Conservation (phyloP, 2,888 invertebrate genomes). For the Meteorus colon region DNA sequence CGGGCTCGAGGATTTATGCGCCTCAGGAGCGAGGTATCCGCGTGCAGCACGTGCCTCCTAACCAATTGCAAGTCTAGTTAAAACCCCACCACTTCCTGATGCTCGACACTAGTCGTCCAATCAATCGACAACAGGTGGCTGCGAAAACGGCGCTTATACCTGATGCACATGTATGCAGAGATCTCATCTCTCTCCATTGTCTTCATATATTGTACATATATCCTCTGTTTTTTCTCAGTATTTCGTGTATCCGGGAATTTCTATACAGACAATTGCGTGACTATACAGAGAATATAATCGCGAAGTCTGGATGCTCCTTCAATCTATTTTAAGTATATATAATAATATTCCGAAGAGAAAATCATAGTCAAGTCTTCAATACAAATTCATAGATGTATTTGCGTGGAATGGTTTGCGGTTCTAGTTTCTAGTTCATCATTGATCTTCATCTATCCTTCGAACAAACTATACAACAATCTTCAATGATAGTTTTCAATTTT, state of each 20-base stretch:
- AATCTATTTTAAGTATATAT: constrained; percentile 4
- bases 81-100: constrained; percentile 56
- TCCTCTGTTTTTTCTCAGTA: constrained; percentile 5
- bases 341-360: no score
- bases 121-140: constrained; percentile 42
- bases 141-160: constrained; percentile 33
- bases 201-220: background rate
- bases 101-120: constrained; percentile 35
- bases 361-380: no score
- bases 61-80: constrained; percentile 60
- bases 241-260: background rate
- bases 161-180: constrained; percentile 13
- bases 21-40: constrained; percentile 68
- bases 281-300: background rate
- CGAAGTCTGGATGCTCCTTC: background rate
- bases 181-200: constrained; percentile 6
- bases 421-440: background rate
- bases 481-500: no score
- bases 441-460: background rate
- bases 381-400: no score
- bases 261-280: background rate
- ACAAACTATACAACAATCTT: background rate
- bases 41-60: constrained; percentile 69
- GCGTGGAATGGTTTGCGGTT: background rate
- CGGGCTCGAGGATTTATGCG: constrained; percentile 67